Base-by-base conservation (phyloP, 2,113 vertebrate species). In the Brevimyrus niger region DNA sequence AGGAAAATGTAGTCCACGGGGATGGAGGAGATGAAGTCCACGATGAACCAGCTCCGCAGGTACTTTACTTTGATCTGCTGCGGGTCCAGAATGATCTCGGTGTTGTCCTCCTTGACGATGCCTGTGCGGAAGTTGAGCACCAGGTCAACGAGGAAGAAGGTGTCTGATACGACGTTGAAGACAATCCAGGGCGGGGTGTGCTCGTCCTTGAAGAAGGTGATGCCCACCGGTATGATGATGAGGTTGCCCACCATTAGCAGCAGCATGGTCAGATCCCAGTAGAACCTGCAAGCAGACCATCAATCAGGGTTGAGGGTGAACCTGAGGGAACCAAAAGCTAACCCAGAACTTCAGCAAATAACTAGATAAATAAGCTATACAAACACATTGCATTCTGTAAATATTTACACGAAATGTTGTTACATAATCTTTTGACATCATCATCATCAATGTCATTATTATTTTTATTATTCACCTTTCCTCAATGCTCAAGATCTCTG, bases 171-270 rank as follows among this genome's bases (percentile, higher is more conserved):
- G 89, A 99, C 98, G 2, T 99, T 99, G 96, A 99, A 99, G 93
- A 99, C 97, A 48, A 99, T 99, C 98, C 98, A 99, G 0, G 98
- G 97, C 0, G 98, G 98, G 3, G 98, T 99, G 94, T 99, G 97
- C 93, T 99, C 98, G 0, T 99, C 98, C 92, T 99, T 99, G 97
- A 99, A 99, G 96, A 99, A 99, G 7, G 98, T 99, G 96, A 99
- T 99, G 94, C 98, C 98, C 92, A 99, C 98, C 0, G 98, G 98
- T 90, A 99, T 99, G 95, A 99, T 98, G 96, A 99, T 99, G 93
- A 99, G 96, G 95, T 99, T 99, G 87, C 98, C 98, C 90, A 99
- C 98, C 98, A 99, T 99, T 92, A 99, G 96, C 73, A 99, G 95
- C 93, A 99, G 95, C 98, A 99, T 99, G 90, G 98, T 99, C 93